These are phyloP conservation scores for Carapus acus DNA, from an alignment of 2,797 vertebrate species.

Conservation along the genomic window DNA sequence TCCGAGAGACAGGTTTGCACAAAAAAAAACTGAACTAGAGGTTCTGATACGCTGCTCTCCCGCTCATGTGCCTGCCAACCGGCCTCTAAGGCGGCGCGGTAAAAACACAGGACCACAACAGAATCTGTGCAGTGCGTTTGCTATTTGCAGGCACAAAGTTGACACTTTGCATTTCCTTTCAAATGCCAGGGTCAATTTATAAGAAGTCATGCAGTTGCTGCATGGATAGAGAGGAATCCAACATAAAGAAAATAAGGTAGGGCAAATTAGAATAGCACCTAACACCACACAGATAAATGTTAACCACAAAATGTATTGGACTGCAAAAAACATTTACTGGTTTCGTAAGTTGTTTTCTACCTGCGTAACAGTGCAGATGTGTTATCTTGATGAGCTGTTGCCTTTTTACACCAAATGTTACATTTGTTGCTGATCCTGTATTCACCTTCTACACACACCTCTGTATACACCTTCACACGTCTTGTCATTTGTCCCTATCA, in stretches of 20 bases:
- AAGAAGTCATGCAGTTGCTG: background rate
- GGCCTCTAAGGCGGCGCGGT: background rate
- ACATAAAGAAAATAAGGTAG: background rate
- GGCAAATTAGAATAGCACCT: background rate
- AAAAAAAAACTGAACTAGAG: constrained; percentile 15
- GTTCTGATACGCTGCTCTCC: constrained; percentile 3
- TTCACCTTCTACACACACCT: no score
- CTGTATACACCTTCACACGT: no score
- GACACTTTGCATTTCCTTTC: background rate
- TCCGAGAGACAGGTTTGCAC: constrained; percentile 7
- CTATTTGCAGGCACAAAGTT: background rate
- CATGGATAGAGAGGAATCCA: background rate
- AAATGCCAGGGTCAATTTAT: background rate
- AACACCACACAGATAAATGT: background rate
- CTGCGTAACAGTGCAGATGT: no score
- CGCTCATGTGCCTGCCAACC: background rate
- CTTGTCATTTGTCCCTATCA: no score
- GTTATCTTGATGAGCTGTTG: no score
- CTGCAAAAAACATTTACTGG: no score
- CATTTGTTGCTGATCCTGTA: no score
- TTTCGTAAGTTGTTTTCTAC: no score
- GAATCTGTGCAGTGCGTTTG: background rate
- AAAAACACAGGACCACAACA: constrained; percentile 4
- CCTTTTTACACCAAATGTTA: no score
- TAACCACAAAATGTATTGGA: no score